A percentile compares a stretch with the other conserved stretches of the same genome.
Conservation (phyloP, 2,113 vertebrate species). For the Epinephelus cyanopodus region DNA sequence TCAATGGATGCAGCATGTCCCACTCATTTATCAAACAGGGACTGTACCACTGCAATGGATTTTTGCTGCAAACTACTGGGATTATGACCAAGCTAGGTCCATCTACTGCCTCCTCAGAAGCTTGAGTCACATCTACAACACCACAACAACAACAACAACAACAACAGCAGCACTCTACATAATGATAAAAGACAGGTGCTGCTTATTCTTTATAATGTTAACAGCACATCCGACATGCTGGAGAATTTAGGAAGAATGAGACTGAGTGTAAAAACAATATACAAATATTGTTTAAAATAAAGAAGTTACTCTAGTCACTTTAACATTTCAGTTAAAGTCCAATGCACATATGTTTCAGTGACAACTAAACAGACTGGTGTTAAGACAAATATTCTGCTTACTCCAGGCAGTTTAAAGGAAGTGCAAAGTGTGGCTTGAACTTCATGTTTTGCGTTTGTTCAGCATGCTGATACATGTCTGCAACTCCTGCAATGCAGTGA, state of each 20-base stretch:
- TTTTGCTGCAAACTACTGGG: conserved; percentile 38
- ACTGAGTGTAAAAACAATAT: neutral
- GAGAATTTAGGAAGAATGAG: neutral
- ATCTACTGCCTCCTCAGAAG: conserved; percentile 21
- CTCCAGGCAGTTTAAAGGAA: neutral
- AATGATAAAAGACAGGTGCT: neutral
- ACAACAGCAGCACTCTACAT: neutral
- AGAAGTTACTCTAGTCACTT: neutral
- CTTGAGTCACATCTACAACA: neutral
- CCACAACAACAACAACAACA: neutral
- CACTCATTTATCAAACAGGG: conserved; percentile 52
- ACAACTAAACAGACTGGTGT: neutral
- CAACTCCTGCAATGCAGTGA: conserved; percentile 39
- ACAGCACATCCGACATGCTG: conserved; percentile 15
- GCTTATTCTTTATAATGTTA: neutral
- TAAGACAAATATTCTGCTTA: neutral
- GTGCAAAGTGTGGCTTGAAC: neutral
- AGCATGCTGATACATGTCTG: conserved; percentile 57
- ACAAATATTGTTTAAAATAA: neutral
- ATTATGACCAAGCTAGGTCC: conserved; percentile 9
- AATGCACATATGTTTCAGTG: neutral
- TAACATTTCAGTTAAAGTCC: neutral
- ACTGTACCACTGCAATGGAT: conserved; percentile 31
- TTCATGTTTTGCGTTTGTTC: conserved; percentile 12
- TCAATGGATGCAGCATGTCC: conserved; percentile 64